A percentile compares a stretch with the other conserved stretches of the same genome.
Evolutionary conservation across 2,797 vertebrate genomes (phyloP).

Genomic region (Megaceryle alcyon): DNA sequence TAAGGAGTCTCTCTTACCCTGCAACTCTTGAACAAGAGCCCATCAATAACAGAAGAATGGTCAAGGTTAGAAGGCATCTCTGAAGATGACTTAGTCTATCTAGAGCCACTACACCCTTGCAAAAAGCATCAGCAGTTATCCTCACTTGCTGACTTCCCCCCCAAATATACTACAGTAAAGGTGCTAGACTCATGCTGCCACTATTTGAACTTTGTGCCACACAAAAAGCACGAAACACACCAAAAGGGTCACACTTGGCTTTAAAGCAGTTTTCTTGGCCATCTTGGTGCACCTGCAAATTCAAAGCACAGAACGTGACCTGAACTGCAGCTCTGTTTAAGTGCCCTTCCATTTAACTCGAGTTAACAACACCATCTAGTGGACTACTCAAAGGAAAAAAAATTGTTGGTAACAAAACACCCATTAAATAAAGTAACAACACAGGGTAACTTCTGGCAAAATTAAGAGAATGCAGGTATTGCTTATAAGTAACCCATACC

Average conservation of each 20-base stretch:
- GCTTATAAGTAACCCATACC: not conserved
- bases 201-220: not conserved
- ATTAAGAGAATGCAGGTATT: not conserved
- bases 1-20: not conserved
- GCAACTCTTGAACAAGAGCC: not conserved
- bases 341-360: not conserved
- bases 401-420: not conserved
- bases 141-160: not conserved
- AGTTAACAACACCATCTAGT: constrained; percentile 30
- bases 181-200: not conserved
- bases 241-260: not conserved
- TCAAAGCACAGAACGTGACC: not conserved
- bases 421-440: not conserved
- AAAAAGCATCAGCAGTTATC: not conserved
- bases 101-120: not conserved
- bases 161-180: not conserved
- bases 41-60: not conserved
- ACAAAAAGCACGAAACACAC: not conserved
- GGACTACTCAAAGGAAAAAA: not conserved
- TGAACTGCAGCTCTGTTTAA: accelerated
- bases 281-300: not conserved
- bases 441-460: not conserved
- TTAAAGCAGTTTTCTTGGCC: not conserved
- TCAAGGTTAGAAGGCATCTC: not conserved
- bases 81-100: not conserved